phyloP scores from a whole-genome alignment of 2,888 invertebrate genomes.

The Seira ritae region DNA sequence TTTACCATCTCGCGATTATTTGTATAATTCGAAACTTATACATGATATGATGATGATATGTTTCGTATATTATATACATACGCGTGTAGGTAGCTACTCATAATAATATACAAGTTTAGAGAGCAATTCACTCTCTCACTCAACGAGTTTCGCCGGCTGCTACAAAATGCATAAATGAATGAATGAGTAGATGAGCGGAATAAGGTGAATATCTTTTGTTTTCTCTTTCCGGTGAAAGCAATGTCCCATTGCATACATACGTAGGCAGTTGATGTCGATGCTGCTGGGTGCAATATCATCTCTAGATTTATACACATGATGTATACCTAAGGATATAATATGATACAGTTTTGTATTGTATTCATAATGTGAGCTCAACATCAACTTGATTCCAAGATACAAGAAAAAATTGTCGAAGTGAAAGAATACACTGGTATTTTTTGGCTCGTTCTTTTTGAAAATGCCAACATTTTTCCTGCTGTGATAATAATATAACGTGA shows the following conservation, averaged over 20 bases:
- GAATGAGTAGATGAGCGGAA: slow-evolving; percentile 35
- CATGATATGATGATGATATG: too few species aligned
- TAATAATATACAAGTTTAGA: slow-evolving; percentile 14
- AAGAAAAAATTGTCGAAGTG: background rate
- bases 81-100: background rate
- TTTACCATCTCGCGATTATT: slow-evolving; percentile 32
- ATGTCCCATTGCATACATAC: too few species aligned
- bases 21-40: slow-evolving; percentile 29
- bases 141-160: slow-evolving; percentile 30
- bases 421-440: slow-evolving; percentile 18
- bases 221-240: background rate
- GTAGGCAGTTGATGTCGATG: too few species aligned
- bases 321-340: background rate
- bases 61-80: too few species aligned
- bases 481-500: slow-evolving; percentile 61
- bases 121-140: slow-evolving; percentile 23
- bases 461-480: slow-evolving; percentile 54
- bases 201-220: slow-evolving; percentile 42
- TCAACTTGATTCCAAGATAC: background rate
- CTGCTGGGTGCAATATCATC: too few species aligned
- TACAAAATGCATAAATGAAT: slow-evolving; percentile 55
- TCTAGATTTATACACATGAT: too few species aligned
- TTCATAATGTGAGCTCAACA: background rate
- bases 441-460: slow-evolving; percentile 44
- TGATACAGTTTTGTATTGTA: background rate